phyloP scores from a whole-genome alignment of 1,140 invertebrate genomes.

The Papilio dardanus region DNA sequence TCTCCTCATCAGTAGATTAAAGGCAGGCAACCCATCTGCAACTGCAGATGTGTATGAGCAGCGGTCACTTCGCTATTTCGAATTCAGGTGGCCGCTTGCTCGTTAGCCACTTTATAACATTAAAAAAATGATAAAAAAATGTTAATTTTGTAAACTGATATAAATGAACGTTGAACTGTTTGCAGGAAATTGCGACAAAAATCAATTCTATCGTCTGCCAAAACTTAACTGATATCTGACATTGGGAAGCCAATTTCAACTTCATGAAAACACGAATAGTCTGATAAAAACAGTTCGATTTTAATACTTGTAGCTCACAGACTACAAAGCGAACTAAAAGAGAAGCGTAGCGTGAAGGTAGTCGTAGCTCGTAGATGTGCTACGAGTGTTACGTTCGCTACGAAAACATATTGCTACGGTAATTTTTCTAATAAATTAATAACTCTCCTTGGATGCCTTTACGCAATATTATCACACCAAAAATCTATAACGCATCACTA shows the following conservation, averaged over 20 bases:
- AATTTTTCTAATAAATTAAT: too few species aligned
- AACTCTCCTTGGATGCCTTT: too few species aligned
- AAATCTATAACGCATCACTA: too few species aligned
- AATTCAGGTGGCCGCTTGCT: too few species aligned
- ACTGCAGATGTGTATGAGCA: too few species aligned
- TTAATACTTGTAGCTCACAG: not conserved
- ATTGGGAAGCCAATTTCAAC: not conserved
- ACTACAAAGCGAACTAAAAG: not conserved
- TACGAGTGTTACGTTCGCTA: not conserved
- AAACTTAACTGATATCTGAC: slow-evolving; percentile 20
- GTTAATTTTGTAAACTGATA: not conserved
- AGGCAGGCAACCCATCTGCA: too few species aligned
- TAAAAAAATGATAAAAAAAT: too few species aligned
- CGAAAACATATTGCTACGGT: too few species aligned
- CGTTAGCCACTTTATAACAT: too few species aligned
- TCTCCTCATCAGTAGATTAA: too few species aligned
- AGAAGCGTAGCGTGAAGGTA: not conserved
- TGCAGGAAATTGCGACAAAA: not conserved
- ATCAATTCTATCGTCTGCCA: not conserved
- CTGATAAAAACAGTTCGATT: not conserved
- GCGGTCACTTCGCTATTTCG: too few species aligned
- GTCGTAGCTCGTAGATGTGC: not conserved
- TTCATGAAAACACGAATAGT: not conserved
- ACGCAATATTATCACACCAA: too few species aligned
- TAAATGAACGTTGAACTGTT: not conserved